Conservation (phyloP, 1,140 invertebrate species). For the Neelides sp. region DNA sequence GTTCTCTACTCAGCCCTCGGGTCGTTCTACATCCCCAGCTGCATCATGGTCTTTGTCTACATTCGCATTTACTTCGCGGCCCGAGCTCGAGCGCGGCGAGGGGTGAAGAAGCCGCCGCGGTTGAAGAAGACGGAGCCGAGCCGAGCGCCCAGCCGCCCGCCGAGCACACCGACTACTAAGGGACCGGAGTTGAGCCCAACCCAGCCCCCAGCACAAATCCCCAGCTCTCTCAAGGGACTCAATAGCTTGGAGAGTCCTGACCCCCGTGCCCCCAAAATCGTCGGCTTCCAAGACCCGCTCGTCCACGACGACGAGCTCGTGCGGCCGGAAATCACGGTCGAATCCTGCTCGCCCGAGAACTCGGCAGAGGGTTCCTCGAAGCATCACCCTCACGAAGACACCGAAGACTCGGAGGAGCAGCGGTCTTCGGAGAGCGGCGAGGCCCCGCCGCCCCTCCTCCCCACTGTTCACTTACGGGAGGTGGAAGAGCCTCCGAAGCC, state of each 20-base stretch:
- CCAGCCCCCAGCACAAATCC: not conserved
- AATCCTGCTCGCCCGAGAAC: slow-evolving; percentile 27
- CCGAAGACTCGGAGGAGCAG: slow-evolving; percentile 36
- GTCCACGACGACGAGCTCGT: slow-evolving; percentile 18
- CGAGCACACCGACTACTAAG: not conserved
- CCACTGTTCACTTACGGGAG: too few species aligned
- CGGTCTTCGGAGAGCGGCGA: slow-evolving; percentile 32
- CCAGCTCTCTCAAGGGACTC: not conserved
- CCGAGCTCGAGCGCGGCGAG: slow-evolving; percentile 70
- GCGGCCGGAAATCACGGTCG: slow-evolving; percentile 28
- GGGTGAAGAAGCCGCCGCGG: slow-evolving; percentile 59
- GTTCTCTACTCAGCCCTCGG: slow-evolving; percentile 94
- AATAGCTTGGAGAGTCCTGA: slow-evolving; percentile 5
- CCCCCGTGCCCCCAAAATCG: slow-evolving; percentile 11
- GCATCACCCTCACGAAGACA: slow-evolving; percentile 4
- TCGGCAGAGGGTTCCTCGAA: slow-evolving; percentile 1
- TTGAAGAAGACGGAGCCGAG: slow-evolving; percentile 13
- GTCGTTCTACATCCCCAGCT: slow-evolving; percentile 96
- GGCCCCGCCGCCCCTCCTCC: too few species aligned
- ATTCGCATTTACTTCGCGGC: slow-evolving; percentile 96
- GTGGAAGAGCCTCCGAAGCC: too few species aligned
- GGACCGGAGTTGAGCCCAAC: not conserved
- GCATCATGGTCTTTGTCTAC: slow-evolving; percentile 99
- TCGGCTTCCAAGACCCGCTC: slow-evolving; percentile 30
- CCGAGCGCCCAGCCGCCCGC: not conserved